Evolutionary conservation across 2,113 vertebrate species (phyloP).

Genomic region (Pterocles orientalis): DNA sequence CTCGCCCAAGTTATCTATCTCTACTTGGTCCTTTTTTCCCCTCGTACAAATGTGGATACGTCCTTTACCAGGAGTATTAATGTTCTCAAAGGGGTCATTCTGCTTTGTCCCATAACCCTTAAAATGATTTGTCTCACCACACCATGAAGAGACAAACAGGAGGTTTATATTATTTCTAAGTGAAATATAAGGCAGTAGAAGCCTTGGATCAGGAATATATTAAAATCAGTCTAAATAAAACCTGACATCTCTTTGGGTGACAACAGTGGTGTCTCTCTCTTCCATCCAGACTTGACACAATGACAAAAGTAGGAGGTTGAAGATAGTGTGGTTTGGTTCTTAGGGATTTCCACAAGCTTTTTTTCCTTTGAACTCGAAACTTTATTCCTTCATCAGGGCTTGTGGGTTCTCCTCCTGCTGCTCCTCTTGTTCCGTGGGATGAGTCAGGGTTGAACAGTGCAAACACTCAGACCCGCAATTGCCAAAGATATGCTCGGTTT

Average conservation of each 20-base stretch:
- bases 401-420: slow-evolving; percentile 38
- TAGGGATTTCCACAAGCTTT: not conserved
- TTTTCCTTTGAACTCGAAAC: slow-evolving; percentile 25
- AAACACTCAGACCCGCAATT: not conserved
- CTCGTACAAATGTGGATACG: not conserved
- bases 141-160: not conserved
- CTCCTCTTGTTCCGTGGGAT: slow-evolving; percentile 1
- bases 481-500: not conserved
- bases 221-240: not conserved
- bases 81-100: not conserved
- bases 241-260: not conserved
- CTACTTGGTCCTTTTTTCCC: not conserved
- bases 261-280: not conserved
- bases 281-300: not conserved
- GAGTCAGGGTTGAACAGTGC: slow-evolving; percentile 46
- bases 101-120: not conserved
- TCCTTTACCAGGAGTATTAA: not conserved
- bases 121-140: not conserved
- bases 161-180: not conserved
- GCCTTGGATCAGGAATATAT: not conserved
- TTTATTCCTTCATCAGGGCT: not conserved
- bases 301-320: not conserved
- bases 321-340: not conserved
- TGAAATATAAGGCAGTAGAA: not conserved
- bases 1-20: not conserved